Conservation (phyloP, 2,113 vertebrate species). For the Psilopogon haemacephalus region DNA sequence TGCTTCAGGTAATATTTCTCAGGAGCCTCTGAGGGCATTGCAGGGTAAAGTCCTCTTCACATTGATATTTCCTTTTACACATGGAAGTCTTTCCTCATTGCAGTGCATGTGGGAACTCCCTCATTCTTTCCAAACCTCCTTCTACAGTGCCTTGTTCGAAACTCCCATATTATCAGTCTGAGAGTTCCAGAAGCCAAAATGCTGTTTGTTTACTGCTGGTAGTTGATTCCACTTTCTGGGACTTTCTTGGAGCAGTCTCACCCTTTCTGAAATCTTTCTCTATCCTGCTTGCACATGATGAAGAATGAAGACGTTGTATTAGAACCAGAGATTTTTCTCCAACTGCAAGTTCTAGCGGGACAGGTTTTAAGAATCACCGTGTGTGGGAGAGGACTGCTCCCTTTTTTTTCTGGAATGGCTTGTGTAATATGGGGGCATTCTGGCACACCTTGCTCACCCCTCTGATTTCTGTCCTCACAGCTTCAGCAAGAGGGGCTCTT, state of each 20-base stretch:
- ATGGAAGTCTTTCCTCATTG: neutral
- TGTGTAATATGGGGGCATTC: neutral
- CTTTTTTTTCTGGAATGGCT: neutral
- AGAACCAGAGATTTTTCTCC: neutral
- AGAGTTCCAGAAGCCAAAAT: neutral
- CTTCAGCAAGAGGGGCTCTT: constrained; percentile 15
- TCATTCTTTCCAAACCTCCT: neutral
- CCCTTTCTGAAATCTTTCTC: neutral
- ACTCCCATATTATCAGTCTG: neutral
- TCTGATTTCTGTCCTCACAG: neutral
- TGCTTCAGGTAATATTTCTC: neutral
- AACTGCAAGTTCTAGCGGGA: neutral
- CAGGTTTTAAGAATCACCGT: neutral
- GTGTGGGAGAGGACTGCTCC: neutral
- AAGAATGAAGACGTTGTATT: neutral
- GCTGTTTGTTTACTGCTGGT: neutral
- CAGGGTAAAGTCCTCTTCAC: neutral
- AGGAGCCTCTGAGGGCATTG: neutral
- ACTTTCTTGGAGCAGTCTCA: neutral
- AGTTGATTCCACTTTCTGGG: neutral
- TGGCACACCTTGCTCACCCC: neutral
- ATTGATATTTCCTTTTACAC: neutral
- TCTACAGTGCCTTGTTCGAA: neutral
- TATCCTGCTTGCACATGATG: neutral
- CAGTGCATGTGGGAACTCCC: neutral